Evolutionary conservation across 2,888 invertebrate species (phyloP), one percentile per base, ranked within the genome.

Genomic region (Plusia festucae): DNA sequence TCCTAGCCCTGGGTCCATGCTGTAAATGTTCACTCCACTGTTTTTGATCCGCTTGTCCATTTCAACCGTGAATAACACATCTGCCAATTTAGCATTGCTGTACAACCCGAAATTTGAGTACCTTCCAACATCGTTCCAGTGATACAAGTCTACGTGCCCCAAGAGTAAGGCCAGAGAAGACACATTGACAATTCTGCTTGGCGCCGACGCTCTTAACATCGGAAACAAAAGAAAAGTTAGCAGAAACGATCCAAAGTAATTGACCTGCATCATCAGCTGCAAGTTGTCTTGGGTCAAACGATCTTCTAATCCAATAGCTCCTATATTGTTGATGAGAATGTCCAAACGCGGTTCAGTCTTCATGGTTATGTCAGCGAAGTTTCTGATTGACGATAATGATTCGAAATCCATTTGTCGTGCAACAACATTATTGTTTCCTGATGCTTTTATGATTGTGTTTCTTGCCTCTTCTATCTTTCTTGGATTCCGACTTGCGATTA

Each of bases 1-100:
- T 54, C 97, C 96, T 90, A 97, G 95, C 8, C 98, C 98, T 0
- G 98, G 98, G 92, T 98, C 98, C 82, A 98, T 94, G 79, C 97
- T 98, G 87, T 98, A 98, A 0, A 96, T 97, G 0, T 96, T 97
- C 0, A 98, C 96, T 13, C 96, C 96, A 30, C 96, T 86, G 0
- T 84, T 87, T 57, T 60, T 74, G 2, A 88, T 82, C 56, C 88
- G 80, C 54, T 82, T 88, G 7, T 87, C 82, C 90, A 92, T 90
- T 85, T 98, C 98, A 18, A 96, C 93, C 0, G 90, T 87, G 40
- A 87, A 90, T 2, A 93, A 56, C 0, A 91, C 73, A 18, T 84
- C 81, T 9, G 91, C 92, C 22, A 93, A 68, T 61, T 93, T 93
- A 0, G 93, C 85, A 57, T 93, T 92, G 67, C 97, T 90, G 81